Evolutionary conservation across 2,888 invertebrate genomes (phyloP).

Genomic region (Rhingia rostrata): DNA sequence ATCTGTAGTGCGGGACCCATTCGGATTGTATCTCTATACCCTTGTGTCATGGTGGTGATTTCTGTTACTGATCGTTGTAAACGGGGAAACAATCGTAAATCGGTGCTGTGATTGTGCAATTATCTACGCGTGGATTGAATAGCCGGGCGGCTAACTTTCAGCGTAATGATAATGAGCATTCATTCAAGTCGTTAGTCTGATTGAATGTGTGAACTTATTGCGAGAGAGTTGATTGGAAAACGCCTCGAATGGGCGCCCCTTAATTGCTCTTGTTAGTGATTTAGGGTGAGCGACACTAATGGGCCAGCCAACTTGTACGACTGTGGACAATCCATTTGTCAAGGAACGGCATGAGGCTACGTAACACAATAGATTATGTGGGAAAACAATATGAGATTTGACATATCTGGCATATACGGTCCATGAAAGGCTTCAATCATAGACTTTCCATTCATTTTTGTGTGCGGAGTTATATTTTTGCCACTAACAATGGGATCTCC

Average conservation of each 20-base stretch:
- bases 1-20: not conserved
- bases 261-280: slow-evolving; percentile 43
- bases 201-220: slow-evolving; percentile 69
- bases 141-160: slow-evolving; percentile 42
- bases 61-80: not conserved
- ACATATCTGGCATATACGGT: too few relatives aligned
- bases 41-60: slow-evolving; percentile 9
- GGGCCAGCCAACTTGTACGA: not conserved
- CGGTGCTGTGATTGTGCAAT: slow-evolving; percentile 57
- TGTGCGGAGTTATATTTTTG: too few relatives aligned
- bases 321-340: not conserved
- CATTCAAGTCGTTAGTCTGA: slow-evolving; percentile 59
- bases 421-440: too few relatives aligned
- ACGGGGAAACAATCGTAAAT: slow-evolving; percentile 58
- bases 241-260: slow-evolving; percentile 38
- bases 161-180: slow-evolving; percentile 71
- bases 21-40: not conserved
- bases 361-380: too few relatives aligned
- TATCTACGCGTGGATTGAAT: slow-evolving; percentile 58
- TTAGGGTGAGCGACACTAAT: not conserved
- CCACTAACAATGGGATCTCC: too few relatives aligned
- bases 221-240: slow-evolving; percentile 64
- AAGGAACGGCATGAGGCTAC: not conserved
- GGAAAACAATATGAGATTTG: too few relatives aligned
- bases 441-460: too few relatives aligned